A percentile compares a stretch with the other conserved stretches of the same genome.
Conservation (phyloP, 2,888 invertebrate genomes). For the Mactromeris polynyma region DNA sequence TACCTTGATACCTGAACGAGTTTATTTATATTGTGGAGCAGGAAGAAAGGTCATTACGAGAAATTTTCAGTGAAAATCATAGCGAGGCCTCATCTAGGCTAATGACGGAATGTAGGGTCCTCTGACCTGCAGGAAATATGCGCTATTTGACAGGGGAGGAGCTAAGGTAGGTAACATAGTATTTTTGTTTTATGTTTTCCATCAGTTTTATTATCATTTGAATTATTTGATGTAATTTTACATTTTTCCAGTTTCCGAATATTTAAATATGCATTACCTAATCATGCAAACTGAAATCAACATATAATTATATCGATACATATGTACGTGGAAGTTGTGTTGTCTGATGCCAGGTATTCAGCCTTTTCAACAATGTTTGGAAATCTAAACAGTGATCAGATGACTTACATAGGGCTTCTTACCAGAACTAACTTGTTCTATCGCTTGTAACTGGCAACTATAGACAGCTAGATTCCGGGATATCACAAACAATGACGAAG, state of each 20-base stretch:
- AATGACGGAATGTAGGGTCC: conserved; percentile 25
- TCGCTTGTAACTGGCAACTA: not conserved
- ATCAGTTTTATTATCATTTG: no score
- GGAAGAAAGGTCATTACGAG: not conserved
- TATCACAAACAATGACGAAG: not conserved
- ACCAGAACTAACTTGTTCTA: not conserved
- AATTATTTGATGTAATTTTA: no score
- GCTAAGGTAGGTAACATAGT: conserved; percentile 40
- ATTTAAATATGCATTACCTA: no score
- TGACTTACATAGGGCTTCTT: not conserved
- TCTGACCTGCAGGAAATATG: conserved; percentile 28
- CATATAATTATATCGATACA: not conserved
- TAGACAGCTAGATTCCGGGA: not conserved
- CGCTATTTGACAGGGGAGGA: conserved; percentile 62
- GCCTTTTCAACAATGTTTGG: no score
- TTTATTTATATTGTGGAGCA: not conserved
- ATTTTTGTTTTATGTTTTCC: no score
- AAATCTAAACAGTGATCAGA: no score
- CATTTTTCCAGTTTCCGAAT: not conserved
- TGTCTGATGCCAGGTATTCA: not conserved
- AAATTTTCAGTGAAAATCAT: not conserved
- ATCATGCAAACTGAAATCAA: not conserved
- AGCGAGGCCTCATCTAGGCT: not conserved
- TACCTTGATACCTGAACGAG: not conserved
- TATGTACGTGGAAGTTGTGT: not conserved